These are phyloP conservation scores for Calidris pugnax DNA, from an alignment of 2,113 vertebrate species.

Conservation along the genomic window DNA sequence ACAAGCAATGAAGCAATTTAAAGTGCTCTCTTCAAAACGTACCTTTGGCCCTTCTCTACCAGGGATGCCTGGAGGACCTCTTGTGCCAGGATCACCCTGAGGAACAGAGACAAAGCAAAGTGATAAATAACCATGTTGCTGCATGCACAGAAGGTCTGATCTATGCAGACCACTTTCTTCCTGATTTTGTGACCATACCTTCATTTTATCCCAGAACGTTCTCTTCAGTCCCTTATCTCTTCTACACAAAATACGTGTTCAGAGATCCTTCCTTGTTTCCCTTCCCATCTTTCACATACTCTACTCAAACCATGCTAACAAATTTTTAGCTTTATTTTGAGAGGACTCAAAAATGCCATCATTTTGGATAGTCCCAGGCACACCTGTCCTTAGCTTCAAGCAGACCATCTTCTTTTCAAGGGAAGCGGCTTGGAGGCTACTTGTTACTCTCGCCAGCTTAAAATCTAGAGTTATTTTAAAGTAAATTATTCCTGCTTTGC, in stretches of 20 bases:
- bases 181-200: conserved; percentile 55
- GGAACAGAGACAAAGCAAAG: neutral
- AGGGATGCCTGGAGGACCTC: conserved; percentile 90
- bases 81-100: conserved; percentile 87
- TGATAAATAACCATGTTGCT: neutral
- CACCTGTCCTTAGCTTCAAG: neutral
- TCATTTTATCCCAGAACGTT: neutral
- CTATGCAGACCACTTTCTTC: conserved; percentile 65
- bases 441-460: neutral
- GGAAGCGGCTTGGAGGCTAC: neutral
- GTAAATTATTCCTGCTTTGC: neutral
- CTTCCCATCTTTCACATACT: neutral
- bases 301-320: neutral
- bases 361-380: neutral
- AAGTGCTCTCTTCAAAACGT: conserved; percentile 25
- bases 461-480: neutral
- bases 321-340: neutral
- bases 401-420: neutral
- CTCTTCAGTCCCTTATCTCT: neutral
- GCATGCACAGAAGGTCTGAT: neutral
- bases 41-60: conserved; percentile 97
- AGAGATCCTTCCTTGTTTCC: neutral
- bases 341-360: neutral
- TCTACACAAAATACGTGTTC: neutral
- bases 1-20: neutral